phyloP scores from a whole-genome alignment of 2,797 vertebrate species.

The Apogon talboti region DNA sequence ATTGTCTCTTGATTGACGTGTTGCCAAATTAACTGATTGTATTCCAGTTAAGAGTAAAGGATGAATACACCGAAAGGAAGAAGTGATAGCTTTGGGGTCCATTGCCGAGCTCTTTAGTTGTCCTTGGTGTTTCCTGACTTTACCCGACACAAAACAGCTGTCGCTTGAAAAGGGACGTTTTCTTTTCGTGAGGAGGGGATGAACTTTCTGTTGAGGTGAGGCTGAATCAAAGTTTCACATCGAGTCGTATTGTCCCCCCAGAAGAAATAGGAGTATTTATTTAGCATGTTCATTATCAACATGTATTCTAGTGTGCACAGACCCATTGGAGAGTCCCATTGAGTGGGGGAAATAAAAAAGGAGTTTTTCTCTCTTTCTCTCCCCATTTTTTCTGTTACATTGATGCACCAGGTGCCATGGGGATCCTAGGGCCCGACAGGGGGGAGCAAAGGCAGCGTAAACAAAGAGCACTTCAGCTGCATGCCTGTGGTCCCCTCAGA shows the following conservation, averaged over 20 bases:
- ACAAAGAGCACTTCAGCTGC: slow-evolving; percentile 89
- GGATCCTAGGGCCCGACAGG: slow-evolving; percentile 81
- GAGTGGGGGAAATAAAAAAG: slow-evolving; percentile 82
- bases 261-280: slow-evolving; percentile 86
- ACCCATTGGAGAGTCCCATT: slow-evolving; percentile 83
- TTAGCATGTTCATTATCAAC: slow-evolving; percentile 87
- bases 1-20: slow-evolving; percentile 65
- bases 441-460: slow-evolving; percentile 83
- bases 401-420: slow-evolving; percentile 89
- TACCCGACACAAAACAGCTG: slow-evolving; percentile 84
- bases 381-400: slow-evolving; percentile 88
- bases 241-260: slow-evolving; percentile 76
- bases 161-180: slow-evolving; percentile 80
- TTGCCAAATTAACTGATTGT: slow-evolving; percentile 71
- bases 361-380: slow-evolving; percentile 78
- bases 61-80: slow-evolving; percentile 70
- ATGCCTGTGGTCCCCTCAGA: slow-evolving; percentile 86
- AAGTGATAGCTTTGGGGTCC: slow-evolving; percentile 72
- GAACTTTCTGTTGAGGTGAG: slow-evolving; percentile 76
- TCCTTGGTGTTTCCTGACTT: slow-evolving; percentile 83
- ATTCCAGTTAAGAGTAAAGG: slow-evolving; percentile 62
- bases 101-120: slow-evolving; percentile 66
- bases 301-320: slow-evolving; percentile 84
- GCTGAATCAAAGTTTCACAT: slow-evolving; percentile 87
- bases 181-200: slow-evolving; percentile 67